A percentile compares a stretch with the other conserved stretches of the same genome.
Evolutionary conservation across 30 jellyfish, hydroid and myxozoan genomes (phyloP).

Genomic region (Aurelia sp.): DNA sequence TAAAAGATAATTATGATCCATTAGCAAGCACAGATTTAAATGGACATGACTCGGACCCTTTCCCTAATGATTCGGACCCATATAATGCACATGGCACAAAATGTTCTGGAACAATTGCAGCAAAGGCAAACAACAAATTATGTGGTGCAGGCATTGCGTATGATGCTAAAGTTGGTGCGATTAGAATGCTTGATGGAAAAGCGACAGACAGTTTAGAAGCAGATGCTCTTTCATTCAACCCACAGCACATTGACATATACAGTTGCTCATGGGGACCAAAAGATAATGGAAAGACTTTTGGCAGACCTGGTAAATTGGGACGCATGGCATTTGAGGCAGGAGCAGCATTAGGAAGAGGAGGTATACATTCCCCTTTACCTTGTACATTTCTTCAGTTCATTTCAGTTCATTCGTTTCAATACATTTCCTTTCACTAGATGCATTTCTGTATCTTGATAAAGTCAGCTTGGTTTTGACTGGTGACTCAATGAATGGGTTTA

Average conservation of each 20-base stretch:
- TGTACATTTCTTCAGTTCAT: no score
- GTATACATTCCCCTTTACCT: not conserved
- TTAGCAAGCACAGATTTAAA: constrained; percentile 93
- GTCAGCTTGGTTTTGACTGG: no score
- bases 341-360: constrained; percentile 92
- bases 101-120: constrained; percentile 99
- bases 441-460: no score
- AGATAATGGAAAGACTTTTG: constrained; percentile 97
- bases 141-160: constrained; percentile 99
- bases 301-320: constrained; percentile 97
- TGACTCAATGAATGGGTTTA: no score
- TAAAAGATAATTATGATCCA: constrained; percentile 90
- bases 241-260: constrained; percentile 91
- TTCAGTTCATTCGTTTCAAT: no score
- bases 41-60: constrained; percentile 96
- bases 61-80: constrained; percentile 97
- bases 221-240: constrained; percentile 90
- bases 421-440: no score
- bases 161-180: constrained; percentile 94
- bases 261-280: constrained; percentile 99
- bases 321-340: constrained; percentile 94
- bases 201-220: constrained; percentile 99
- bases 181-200: constrained; percentile 95
- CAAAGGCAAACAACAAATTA: constrained; percentile 87
- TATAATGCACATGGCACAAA: constrained; percentile 99